These are phyloP conservation scores for Plecturocebus donacophilus DNA, from an alignment of 2,113 vertebrate genomes.

Conservation along the genomic window DNA sequence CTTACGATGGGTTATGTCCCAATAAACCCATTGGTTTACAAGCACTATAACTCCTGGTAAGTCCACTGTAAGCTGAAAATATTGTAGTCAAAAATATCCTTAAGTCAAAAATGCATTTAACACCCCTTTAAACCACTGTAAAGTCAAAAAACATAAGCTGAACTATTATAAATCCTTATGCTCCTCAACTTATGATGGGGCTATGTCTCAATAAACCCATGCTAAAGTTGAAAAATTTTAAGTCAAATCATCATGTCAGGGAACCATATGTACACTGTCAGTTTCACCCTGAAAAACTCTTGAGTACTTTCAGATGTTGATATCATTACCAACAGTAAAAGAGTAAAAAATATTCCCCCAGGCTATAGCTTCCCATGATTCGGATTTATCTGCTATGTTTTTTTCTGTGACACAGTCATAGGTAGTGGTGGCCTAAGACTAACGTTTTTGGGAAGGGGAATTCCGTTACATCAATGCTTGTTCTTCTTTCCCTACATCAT, in stretches of 20 bases:
- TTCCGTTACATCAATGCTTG: background rate
- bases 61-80: background rate
- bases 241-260: background rate
- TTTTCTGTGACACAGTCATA: background rate
- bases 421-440: background rate
- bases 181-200: background rate
- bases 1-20: background rate
- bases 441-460: background rate
- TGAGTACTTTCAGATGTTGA: background rate
- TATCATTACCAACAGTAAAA: background rate
- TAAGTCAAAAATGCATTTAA: background rate
- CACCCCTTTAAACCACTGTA: background rate
- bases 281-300: background rate
- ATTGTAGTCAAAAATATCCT: background rate
- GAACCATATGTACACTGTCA: background rate
- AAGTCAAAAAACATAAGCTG: background rate
- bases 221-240: background rate
- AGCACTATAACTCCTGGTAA: background rate
- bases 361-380: background rate
- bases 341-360: background rate
- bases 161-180: background rate
- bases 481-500: background rate
- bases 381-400: background rate
- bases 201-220: background rate
- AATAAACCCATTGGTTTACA: background rate